Conservation (phyloP, 2,113 vertebrate genomes). For the Azemiops feae region DNA sequence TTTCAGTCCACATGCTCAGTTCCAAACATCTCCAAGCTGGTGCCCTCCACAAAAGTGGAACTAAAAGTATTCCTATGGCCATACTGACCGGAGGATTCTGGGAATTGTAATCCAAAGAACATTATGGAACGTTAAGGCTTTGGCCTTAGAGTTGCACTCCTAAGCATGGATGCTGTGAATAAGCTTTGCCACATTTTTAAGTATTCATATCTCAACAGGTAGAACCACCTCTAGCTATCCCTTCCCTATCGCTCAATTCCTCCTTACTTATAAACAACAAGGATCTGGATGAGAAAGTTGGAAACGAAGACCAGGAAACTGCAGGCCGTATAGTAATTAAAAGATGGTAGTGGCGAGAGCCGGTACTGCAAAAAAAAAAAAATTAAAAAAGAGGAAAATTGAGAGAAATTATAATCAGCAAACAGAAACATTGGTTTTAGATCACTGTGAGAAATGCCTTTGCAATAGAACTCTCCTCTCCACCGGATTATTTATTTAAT, state of each 20-base stretch:
- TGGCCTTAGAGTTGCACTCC: neutral
- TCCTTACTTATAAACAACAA: constrained; percentile 80
- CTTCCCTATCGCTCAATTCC: neutral
- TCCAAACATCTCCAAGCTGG: neutral
- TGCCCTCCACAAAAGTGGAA: neutral
- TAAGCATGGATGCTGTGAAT: neutral
- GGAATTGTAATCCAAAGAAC: neutral
- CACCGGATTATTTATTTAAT: neutral
- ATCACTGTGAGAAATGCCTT: neutral
- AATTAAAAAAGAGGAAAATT: neutral
- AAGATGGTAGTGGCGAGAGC: constrained; percentile 70
- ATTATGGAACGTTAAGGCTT: neutral
- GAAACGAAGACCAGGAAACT: constrained; percentile 75
- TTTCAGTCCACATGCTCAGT: neutral
- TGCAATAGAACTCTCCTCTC: neutral
- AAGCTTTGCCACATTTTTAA: neutral
- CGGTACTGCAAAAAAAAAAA: constrained; percentile 72
- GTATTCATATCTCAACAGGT: neutral
- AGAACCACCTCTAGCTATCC: neutral
- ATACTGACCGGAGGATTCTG: neutral
- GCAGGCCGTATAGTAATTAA: constrained; percentile 79
- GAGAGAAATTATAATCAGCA: neutral
- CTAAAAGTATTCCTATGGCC: neutral
- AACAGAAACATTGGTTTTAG: neutral
- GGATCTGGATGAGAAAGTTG: constrained; percentile 83